Conservation (phyloP, 2,888 invertebrate species). For the Crematogaster levior region DNA sequence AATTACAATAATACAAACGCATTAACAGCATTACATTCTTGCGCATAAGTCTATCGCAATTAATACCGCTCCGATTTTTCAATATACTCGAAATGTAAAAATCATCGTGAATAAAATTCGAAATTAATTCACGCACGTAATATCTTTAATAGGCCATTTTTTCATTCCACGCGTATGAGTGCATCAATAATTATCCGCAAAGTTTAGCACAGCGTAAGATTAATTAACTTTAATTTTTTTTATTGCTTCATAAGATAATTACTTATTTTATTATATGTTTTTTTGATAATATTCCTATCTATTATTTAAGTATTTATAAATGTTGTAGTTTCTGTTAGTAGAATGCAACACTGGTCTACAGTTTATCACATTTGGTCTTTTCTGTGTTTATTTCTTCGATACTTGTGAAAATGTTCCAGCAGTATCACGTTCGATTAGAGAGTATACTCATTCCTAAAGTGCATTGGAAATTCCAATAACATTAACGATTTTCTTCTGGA, state of each 20-base stretch:
- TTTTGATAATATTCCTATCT: not conserved
- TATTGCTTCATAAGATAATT: not conserved
- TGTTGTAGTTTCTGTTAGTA: not conserved
- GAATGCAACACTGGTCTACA: too few species aligned
- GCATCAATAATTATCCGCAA: not conserved
- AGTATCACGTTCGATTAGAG: conserved; percentile 39
- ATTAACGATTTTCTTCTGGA: conserved; percentile 70
- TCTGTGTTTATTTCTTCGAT: too few species aligned
- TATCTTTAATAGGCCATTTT: conserved; percentile 4
- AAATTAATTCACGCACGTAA: conserved; percentile 32
- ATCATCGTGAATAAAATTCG: conserved; percentile 5
- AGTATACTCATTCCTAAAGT: conserved; percentile 38
- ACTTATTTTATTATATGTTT: not conserved
- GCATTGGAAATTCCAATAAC: conserved; percentile 68
- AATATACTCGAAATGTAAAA: not conserved
- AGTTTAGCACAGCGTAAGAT: not conserved
- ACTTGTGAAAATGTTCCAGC: conserved; percentile 1
- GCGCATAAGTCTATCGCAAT: conserved; percentile 52
- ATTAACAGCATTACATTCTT: conserved; percentile 53
- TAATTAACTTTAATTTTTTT: conserved; percentile 5
- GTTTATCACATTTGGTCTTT: too few species aligned
- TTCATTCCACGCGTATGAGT: not conserved
- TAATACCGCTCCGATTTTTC: conserved; percentile 15
- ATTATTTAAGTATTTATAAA: not conserved
- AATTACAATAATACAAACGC: conserved; percentile 66